Conservation (phyloP, 1,140 invertebrate species). For the Brachionus calyciflorus region DNA sequence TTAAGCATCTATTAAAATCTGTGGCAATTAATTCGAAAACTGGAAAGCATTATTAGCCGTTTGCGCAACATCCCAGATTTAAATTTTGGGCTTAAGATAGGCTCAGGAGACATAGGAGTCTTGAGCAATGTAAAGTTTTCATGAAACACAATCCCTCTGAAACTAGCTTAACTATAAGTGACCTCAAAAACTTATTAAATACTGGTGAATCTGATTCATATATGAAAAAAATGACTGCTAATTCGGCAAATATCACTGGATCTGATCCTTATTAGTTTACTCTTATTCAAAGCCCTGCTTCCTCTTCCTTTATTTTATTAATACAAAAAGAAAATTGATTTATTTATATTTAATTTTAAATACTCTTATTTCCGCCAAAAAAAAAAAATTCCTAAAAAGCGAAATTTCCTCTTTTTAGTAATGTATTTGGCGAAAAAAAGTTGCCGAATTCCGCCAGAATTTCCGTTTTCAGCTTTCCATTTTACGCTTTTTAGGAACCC, state of each 20-base stretch:
- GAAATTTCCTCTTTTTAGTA: no score
- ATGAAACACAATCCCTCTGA: not conserved
- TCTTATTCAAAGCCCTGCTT: no score
- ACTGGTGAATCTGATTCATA: not conserved
- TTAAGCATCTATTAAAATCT: constrained; percentile 10
- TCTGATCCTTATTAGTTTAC: not conserved
- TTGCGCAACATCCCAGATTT: not conserved
- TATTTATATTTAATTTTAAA: no score
- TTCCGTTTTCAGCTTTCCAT: no score
- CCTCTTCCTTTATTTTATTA: no score
- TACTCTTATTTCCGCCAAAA: no score
- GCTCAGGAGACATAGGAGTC: not conserved
- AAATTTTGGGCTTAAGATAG: constrained; percentile 29
- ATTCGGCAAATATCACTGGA: not conserved
- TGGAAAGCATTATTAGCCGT: not conserved
- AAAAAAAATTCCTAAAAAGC: no score
- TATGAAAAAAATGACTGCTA: constrained; percentile 8
- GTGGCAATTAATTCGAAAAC: not conserved
- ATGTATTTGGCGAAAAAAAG: no score
- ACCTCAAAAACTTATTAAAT: not conserved
- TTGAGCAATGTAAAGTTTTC: constrained; percentile 6
- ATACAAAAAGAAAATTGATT: no score
- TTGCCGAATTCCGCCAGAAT: no score
- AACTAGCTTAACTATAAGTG: not conserved
- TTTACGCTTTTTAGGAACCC: no score